Evolutionary conservation across 2,888 invertebrate genomes (phyloP).

Genomic region (Zele albiditarsus): DNA sequence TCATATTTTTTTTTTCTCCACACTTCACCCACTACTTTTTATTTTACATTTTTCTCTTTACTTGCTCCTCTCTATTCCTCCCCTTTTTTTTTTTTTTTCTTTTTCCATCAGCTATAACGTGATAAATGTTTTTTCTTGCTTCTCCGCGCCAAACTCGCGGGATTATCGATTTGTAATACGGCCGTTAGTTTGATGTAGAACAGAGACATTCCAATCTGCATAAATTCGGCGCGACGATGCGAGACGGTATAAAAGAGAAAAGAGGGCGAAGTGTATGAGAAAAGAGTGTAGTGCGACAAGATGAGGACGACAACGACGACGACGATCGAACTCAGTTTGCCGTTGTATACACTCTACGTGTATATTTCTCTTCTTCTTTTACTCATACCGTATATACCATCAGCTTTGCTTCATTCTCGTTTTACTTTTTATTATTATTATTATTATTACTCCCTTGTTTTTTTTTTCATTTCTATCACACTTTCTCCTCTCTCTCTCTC

Average conservation of each 20-base stretch:
- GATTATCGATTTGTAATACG: constrained; percentile 41
- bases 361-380: not conserved
- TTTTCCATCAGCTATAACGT: constrained; percentile 7
- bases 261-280: not conserved
- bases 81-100: not conserved
- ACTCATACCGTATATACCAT: not conserved
- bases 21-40: no score
- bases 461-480: not conserved
- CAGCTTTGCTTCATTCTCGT: not conserved
- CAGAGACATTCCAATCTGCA: constrained; percentile 52
- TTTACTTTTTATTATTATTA: no score
- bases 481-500: constrained; percentile 1
- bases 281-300: constrained; percentile 40
- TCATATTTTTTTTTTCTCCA: no score
- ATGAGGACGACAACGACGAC: constrained; percentile 38
- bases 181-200: constrained; percentile 41
- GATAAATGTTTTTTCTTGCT: constrained; percentile 18
- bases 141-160: constrained; percentile 24
- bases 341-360: constrained; percentile 31
- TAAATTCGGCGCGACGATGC: constrained; percentile 45
- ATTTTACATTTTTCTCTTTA: not conserved
- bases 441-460: no score
- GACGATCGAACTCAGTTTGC: constrained; percentile 32
- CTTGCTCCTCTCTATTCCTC: not conserved
- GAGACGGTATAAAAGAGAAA: constrained; percentile 26